A percentile compares a stretch with the other conserved stretches of the same genome.
phyloP scores from a whole-genome alignment of 30 jellyfish, hydroid and myxozoan species.

The Hydractinia symbiolongicarpus region DNA sequence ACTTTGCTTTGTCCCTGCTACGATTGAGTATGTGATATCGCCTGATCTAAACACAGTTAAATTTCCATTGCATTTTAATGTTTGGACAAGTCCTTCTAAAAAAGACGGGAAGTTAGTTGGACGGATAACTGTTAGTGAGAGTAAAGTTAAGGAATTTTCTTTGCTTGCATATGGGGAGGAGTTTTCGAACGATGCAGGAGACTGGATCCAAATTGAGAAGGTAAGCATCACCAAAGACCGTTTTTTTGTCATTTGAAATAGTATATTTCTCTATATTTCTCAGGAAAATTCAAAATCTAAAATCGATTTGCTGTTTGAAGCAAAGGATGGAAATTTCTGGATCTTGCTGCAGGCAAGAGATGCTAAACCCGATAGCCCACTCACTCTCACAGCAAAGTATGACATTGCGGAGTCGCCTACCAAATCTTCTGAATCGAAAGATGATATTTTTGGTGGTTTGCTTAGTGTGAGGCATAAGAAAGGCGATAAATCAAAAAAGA shows the following conservation, averaged over 20 bases:
- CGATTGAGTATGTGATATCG: constrained; percentile 44
- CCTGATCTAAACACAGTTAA: constrained; percentile 13
- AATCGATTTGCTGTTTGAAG: neutral
- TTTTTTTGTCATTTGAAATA: neutral
- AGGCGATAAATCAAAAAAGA: too few relatives aligned
- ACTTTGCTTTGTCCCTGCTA: constrained; percentile 68
- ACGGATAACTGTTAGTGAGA: constrained; percentile 16
- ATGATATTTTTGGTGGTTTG: neutral
- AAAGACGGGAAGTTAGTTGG: constrained; percentile 15
- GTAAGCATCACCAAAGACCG: constrained; percentile 17
- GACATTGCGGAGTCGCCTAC: neutral
- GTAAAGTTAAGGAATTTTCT: constrained; percentile 27
- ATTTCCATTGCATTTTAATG: constrained; percentile 5
- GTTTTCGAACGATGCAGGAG: constrained; percentile 73
- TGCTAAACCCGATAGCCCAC: constrained; percentile 9
- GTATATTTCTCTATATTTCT: too few relatives aligned
- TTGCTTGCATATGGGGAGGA: constrained; percentile 66
- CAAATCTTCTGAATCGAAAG: neutral
- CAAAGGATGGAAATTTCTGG: neutral
- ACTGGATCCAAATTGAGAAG: constrained; percentile 64
- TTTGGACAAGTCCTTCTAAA: constrained; percentile 22
- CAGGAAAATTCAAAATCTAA: neutral
- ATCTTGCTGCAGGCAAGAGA: constrained; percentile 15
- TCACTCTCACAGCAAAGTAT: neutral
- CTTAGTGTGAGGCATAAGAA: neutral